These are phyloP conservation scores for Meliscaeva auricollis DNA, from an alignment of 2,888 invertebrate genomes.

Conservation along the genomic window DNA sequence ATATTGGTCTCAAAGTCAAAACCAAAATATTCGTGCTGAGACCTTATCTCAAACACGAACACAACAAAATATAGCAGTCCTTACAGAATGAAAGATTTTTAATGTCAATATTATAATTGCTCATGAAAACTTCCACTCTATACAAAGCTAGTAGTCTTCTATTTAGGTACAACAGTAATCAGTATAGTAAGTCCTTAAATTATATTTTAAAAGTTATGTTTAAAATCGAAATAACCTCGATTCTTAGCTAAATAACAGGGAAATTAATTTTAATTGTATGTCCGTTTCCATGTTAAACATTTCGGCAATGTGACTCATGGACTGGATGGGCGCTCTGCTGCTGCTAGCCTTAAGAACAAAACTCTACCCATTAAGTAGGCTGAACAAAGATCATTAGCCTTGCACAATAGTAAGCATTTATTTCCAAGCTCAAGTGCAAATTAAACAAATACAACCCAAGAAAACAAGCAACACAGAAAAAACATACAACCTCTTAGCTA, in stretches of 20 bases:
- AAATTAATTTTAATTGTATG: constrained; percentile 49
- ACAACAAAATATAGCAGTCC: constrained; percentile 17
- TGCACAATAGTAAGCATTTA: constrained; percentile 46
- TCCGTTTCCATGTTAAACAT: constrained; percentile 45
- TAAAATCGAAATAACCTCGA: constrained; percentile 42
- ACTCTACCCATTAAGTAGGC: constrained; percentile 7
- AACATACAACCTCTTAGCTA: neutral
- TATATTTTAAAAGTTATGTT: constrained; percentile 33
- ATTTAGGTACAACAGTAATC: neutral
- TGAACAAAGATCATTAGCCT: constrained; percentile 59
- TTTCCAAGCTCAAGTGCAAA: constrained; percentile 62
- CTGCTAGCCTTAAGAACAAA: neutral
- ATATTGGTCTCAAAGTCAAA: constrained; percentile 15
- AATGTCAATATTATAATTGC: constrained; percentile 45
- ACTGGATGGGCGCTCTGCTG: neutral
- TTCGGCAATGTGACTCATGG: constrained; percentile 51
- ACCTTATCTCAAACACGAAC: constrained; percentile 39
- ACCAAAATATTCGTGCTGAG: constrained; percentile 31
- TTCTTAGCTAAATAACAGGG: constrained; percentile 17
- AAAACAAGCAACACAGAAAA: constrained; percentile 20
- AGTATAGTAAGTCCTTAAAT: neutral
- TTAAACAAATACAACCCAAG: constrained; percentile 60
- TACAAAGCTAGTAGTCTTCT: too few relatives aligned
- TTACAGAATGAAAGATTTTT: constrained; percentile 21
- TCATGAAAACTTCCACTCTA: constrained; percentile 7